A percentile compares a stretch with the other conserved stretches of the same genome.
Conservation (phyloP, 2,113 vertebrate genomes). For the Eulemur macaco region DNA sequence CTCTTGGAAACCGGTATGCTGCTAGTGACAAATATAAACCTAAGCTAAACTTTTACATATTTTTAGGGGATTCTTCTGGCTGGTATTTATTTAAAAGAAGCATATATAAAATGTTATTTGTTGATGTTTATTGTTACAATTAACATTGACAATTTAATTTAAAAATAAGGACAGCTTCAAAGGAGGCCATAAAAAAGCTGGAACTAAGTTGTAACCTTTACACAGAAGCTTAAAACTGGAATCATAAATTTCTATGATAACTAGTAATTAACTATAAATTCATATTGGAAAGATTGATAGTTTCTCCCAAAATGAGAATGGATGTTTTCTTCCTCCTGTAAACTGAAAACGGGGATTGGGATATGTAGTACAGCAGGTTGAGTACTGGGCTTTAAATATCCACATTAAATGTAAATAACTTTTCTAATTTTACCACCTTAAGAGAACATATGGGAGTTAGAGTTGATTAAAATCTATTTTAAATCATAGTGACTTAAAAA, state of each 20-base stretch:
- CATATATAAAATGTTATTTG: too few relatives aligned
- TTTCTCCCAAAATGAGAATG: conserved; percentile 36
- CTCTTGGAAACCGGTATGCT: not conserved
- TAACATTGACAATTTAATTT: not conserved
- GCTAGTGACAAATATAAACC: not conserved
- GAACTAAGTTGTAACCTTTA: conserved; percentile 20
- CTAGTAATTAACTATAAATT: conserved; percentile 18
- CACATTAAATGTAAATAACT: not conserved
- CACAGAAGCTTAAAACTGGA: conserved; percentile 28
- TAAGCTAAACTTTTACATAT: not conserved
- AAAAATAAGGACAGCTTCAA: conserved; percentile 29
- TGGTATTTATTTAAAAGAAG: not conserved
- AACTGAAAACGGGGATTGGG: not conserved
- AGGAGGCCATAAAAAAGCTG: not conserved
- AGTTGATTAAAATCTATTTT: conserved; percentile 11
- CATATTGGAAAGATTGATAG: not conserved
- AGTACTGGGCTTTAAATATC: not conserved
- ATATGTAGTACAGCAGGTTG: not conserved
- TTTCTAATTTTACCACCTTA: not conserved
- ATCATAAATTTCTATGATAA: conserved; percentile 19
- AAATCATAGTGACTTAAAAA: not conserved
- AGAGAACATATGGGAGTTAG: not conserved
- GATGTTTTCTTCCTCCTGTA: not conserved
- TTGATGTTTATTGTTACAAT: too few relatives aligned
- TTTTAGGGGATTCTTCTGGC: conserved; percentile 25